These are phyloP conservation scores for Pipistrellus kuhlii DNA, from an alignment of 2,797 vertebrate species.

Conservation along the genomic window DNA sequence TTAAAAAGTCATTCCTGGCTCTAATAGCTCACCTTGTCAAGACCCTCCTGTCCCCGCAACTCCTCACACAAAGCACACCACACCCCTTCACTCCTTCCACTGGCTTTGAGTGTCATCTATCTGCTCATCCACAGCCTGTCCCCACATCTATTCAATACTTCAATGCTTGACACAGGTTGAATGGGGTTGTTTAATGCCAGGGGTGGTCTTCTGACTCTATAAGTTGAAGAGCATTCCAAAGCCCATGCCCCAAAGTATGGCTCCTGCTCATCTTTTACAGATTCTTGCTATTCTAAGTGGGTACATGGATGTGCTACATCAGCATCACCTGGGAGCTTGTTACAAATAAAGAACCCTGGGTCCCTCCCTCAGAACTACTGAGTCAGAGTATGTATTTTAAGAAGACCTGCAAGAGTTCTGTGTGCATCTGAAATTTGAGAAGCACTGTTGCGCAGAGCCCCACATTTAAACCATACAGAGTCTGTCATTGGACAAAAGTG, in stretches of 20 bases:
- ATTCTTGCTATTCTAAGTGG: neutral
- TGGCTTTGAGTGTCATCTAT: neutral
- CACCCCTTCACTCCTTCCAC: too few relatives aligned
- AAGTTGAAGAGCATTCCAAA: neutral
- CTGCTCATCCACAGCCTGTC: neutral
- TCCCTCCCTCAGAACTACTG: neutral
- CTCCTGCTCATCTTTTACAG: neutral
- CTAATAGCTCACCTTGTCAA: neutral
- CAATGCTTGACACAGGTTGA: neutral
- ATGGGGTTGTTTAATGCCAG: neutral
- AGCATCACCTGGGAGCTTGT: neutral
- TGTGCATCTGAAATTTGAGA: neutral
- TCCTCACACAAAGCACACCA: neutral
- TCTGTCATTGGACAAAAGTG: neutral
- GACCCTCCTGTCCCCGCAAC: accelerated
- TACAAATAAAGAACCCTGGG: neutral
- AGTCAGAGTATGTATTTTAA: neutral
- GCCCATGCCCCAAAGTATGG: neutral
- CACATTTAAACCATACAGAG: neutral
- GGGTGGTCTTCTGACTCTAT: neutral
- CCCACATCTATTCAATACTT: neutral
- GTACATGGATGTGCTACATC: neutral
- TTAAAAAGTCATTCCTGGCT: neutral
- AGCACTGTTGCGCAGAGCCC: neutral
- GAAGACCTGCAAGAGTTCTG: neutral